phyloP scores from a whole-genome alignment of 2,113 vertebrate species.

The Echinops telfairi region DNA sequence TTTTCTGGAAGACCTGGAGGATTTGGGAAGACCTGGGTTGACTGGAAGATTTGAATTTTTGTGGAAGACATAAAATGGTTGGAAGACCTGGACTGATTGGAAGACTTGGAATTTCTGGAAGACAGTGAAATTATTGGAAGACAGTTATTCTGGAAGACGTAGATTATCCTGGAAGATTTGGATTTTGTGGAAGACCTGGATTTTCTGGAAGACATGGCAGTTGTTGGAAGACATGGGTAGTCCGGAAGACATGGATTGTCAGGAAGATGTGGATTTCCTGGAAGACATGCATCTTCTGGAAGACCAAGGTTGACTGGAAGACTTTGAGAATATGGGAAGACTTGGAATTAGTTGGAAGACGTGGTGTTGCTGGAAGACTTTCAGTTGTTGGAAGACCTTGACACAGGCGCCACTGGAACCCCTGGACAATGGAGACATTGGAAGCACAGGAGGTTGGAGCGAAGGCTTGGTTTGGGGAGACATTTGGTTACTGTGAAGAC shows the following conservation, averaged over 20 bases:
- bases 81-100: conserved; percentile 37
- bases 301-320: conserved; percentile 62
- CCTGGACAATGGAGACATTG: conserved; percentile 82
- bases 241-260: conserved; percentile 32
- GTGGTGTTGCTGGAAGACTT: conserved; percentile 73
- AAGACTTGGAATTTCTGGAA: conserved; percentile 35
- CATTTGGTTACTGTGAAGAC: conserved; percentile 55
- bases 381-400: conserved; percentile 75
- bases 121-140: conserved; percentile 31
- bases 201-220: too few species aligned
- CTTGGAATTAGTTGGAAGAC: conserved; percentile 63
- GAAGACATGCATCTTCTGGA: conserved; percentile 58
- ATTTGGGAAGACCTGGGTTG: not conserved
- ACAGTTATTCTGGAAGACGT: not conserved
- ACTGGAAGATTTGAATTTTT: conserved; percentile 50
- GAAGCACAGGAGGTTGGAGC: conserved; percentile 78
- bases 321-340: conserved; percentile 63
- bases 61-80: conserved; percentile 42
- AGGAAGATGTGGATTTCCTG: conserved; percentile 54
- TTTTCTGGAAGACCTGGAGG: conserved; percentile 40
- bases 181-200: conserved; percentile 64
- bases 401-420: conserved; percentile 71
- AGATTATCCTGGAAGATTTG: not conserved
- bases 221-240: not conserved
- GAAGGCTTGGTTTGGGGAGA: conserved; percentile 67